Percentiles rank a stretch among this genome's conserved stretches.
Evolutionary conservation across 2,797 vertebrate genomes (phyloP).

Genomic region (Tapirus indicus): DNA sequence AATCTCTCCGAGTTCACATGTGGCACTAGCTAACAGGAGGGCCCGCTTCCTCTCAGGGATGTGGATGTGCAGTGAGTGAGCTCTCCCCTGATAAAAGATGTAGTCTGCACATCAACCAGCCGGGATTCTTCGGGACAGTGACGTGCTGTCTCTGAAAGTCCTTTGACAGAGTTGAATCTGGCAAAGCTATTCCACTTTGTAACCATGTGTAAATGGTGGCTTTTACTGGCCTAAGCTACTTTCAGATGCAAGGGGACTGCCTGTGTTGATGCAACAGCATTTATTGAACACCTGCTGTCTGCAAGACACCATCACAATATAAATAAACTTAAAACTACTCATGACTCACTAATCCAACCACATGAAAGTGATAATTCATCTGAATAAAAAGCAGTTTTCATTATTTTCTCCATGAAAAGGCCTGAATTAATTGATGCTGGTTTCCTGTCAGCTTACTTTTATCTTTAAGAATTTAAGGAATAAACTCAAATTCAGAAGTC

Average conservation of each 20-base stretch:
- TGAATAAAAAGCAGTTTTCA: conserved; percentile 43
- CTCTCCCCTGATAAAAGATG: neutral
- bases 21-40: neutral
- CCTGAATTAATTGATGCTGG: conserved; percentile 57
- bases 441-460: conserved; percentile 53
- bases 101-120: neutral
- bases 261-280: neutral
- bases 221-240: conserved; percentile 4
- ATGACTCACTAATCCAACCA: neutral
- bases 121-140: neutral
- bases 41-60: neutral
- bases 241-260: neutral
- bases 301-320: neutral
- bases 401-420: conserved; percentile 60
- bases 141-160: neutral
- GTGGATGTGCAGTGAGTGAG: neutral
- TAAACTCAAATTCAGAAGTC: conserved; percentile 14
- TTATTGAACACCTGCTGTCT: neutral
- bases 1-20: neutral
- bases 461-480: conserved; percentile 64
- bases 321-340: conserved; percentile 11
- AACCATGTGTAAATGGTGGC: neutral
- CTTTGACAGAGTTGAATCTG: neutral
- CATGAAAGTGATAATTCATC: conserved; percentile 39
- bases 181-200: neutral